These are phyloP conservation scores for Poecile atricapillus DNA, from an alignment of 2,113 vertebrate genomes.

Conservation along the genomic window DNA sequence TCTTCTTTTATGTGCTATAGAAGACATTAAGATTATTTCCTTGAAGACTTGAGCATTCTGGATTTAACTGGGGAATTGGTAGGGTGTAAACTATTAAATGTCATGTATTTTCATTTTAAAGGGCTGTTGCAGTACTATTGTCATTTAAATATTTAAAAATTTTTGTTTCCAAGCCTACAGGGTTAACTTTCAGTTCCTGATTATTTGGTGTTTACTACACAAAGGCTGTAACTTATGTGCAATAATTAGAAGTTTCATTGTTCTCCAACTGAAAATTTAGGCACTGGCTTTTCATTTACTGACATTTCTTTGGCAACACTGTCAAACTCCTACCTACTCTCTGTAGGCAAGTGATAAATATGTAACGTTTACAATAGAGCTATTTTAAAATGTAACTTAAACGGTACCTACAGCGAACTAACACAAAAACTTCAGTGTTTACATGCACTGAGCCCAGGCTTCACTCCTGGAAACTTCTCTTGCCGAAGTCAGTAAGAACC, in stretches of 20 bases:
- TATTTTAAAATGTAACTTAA: conserved; percentile 55
- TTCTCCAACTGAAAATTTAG: conserved; percentile 36
- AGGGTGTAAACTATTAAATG: neutral
- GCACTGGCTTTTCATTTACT: conserved; percentile 54
- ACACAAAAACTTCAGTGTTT: neutral
- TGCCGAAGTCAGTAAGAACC: neutral
- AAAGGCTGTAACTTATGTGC: neutral
- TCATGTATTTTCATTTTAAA: conserved; percentile 25
- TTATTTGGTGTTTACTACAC: conserved; percentile 22
- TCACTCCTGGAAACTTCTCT: neutral
- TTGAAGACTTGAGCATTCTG: neutral
- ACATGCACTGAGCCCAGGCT: neutral
- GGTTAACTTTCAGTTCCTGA: neutral
- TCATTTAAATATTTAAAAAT: neutral
- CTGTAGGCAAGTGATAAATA: conserved; percentile 56
- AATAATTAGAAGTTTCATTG: conserved; percentile 50
- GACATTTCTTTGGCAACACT: conserved; percentile 67
- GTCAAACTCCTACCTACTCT: conserved; percentile 59
- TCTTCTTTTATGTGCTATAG: neutral
- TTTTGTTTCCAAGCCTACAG: neutral
- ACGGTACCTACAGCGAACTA: neutral
- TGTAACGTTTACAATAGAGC: conserved; percentile 33
- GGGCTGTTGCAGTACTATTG: neutral
- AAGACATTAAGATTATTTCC: neutral
- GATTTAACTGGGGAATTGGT: neutral